Evolutionary conservation across 2,113 vertebrate genomes (phyloP).

Genomic region (Lathamus discolor): DNA sequence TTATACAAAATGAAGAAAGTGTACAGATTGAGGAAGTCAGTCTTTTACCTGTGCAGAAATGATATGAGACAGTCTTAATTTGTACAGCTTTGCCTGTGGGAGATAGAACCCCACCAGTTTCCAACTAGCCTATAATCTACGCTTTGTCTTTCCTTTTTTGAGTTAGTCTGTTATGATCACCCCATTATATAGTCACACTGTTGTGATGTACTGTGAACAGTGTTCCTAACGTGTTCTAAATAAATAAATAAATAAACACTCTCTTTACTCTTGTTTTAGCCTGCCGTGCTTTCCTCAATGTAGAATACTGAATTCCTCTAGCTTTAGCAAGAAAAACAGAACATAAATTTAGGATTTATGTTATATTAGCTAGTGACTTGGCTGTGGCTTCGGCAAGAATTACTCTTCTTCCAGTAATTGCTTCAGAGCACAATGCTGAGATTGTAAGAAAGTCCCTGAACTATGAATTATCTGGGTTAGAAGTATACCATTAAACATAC

Average conservation of each 20-base stretch:
- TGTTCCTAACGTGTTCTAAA: slow-evolving; percentile 37
- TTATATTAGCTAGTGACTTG: neutral
- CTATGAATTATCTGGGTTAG: neutral
- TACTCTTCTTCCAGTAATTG: neutral
- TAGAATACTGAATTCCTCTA: neutral
- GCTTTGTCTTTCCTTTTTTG: slow-evolving; percentile 16
- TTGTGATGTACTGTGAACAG: slow-evolving; percentile 42
- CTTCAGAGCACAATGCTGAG: neutral
- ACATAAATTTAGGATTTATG: neutral
- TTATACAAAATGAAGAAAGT: slow-evolving; percentile 51
- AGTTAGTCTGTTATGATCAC: neutral
- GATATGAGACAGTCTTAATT: neutral
- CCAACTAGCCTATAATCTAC: neutral
- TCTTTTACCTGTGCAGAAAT: slow-evolving; percentile 20
- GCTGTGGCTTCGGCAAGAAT: neutral
- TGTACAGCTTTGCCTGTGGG: slow-evolving; percentile 19
- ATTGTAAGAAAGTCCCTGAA: neutral
- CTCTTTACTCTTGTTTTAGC: slow-evolving; percentile 1
- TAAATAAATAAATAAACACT: slow-evolving; percentile 72
- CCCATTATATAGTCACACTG: neutral
- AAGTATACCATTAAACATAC: neutral
- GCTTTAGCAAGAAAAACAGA: neutral
- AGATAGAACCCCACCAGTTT: neutral
- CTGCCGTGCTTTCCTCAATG: neutral
- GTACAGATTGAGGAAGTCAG: slow-evolving; percentile 6